Base-by-base conservation (phyloP, 1,140 invertebrate genomes). In the Sycophila sp. region DNA sequence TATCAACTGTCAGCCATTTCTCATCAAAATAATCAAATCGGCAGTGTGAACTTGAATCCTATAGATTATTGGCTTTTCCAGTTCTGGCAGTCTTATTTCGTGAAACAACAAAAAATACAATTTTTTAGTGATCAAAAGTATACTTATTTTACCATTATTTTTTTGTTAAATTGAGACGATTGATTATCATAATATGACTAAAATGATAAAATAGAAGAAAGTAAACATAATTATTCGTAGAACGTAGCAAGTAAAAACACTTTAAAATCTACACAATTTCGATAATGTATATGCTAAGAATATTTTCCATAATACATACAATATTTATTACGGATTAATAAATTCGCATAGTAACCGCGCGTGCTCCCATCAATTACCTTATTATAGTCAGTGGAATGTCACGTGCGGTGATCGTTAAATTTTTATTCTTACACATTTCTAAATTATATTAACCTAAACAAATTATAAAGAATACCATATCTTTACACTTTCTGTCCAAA, bases 351-450 rank as follows among this genome's bases (percentile, higher is more conserved):
- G 4, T 24, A 42, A 30, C 38, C 56, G 24, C 49, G 60, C 32
- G n/a, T 47, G 70, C 71, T 72, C 73, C 71, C 73, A 75, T 72
- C 36, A 75, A 75, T 75, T 71, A 75, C 71, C 68, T 71, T 71
- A n/a, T n/a, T n/a, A 49, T 45, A 71, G 69, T 59, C 69, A 36
- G 28, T 34, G 66, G 40, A 69, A 69, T 69, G 66, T 59, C 66
- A 51, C 45, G 38, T 69, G 24, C 19, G 30, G 34, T 60, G 32
- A 42, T 40, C 26, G 22, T 22, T 34, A 22, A 63, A 19, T 19
- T 30, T 42, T 47, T 11, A 6, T 22, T 47, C n/a, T 22, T 22
- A 47, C n/a, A n/a, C 8, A 30, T 32, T 49, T 32, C 26, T 42
- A 26, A 28, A 53, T 2, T 53, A 15, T 5, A 6, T 42, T 10